A percentile compares a stretch with the other conserved stretches of the same genome.
Evolutionary conservation across 2,113 vertebrate species (phyloP).

Genomic region (Scomber scombrus): DNA sequence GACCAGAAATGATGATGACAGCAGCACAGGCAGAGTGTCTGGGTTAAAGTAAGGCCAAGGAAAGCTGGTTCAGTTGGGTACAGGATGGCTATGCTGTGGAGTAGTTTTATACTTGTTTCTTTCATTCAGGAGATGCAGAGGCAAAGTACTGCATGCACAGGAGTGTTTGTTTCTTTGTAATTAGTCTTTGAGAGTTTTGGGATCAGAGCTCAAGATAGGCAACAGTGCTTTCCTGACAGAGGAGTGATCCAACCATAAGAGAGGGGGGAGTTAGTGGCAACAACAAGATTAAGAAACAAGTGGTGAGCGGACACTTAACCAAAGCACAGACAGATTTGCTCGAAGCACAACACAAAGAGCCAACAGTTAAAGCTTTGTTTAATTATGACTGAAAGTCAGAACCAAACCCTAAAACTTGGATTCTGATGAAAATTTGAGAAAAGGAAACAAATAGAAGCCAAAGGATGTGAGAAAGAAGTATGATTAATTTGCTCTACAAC

Average conservation of each 20-base stretch:
- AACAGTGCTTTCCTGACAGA: constrained; percentile 77
- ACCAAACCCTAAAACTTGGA: constrained; percentile 25
- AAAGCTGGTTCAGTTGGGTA: neutral
- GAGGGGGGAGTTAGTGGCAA: constrained; percentile 82
- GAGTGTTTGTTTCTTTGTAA: constrained; percentile 4
- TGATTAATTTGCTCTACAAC: too few relatives aligned
- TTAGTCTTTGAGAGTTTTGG: neutral
- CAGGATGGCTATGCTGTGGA: neutral
- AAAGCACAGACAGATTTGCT: constrained; percentile 88
- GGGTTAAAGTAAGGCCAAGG: neutral
- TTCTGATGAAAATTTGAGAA: constrained; percentile 19
- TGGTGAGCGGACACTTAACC: constrained; percentile 85
- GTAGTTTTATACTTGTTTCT: neutral
- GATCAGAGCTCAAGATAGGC: constrained; percentile 64
- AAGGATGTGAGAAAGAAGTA: neutral
- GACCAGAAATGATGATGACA: constrained; percentile 13
- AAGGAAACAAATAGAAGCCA: neutral
- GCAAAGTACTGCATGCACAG: neutral
- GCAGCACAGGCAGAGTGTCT: neutral
- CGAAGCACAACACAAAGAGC: constrained; percentile 87
- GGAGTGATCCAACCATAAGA: constrained; percentile 72
- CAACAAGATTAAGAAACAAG: constrained; percentile 87
- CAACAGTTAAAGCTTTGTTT: constrained; percentile 76
- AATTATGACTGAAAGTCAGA: neutral
- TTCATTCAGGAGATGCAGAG: neutral